phyloP scores from a whole-genome alignment of 2,888 invertebrate genomes.

The Lucinisca nassula region DNA sequence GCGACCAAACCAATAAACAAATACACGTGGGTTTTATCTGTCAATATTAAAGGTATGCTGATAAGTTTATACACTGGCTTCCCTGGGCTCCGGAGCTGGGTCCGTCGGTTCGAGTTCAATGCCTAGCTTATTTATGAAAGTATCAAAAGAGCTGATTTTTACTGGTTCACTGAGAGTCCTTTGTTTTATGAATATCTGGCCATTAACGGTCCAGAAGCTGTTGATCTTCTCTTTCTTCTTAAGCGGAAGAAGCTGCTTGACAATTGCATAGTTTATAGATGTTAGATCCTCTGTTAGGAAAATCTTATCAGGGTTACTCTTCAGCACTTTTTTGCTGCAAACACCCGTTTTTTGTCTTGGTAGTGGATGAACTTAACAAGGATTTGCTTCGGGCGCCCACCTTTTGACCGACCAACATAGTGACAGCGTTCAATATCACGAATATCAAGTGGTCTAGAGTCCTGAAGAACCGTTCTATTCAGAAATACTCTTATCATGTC shows the following conservation, averaged over 20 bases:
- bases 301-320: neutral
- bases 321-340: neutral
- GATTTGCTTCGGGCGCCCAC: neutral
- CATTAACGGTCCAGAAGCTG: neutral
- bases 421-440: constrained; percentile 1
- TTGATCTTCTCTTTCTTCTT: neutral
- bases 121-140: no score
- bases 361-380: neutral
- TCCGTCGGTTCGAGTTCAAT: no score
- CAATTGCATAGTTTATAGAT: neutral
- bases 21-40: no score
- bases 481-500: neutral
- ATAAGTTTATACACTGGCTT: no score
- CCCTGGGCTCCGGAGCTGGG: no score
- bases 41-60: no score
- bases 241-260: neutral
- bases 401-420: neutral
- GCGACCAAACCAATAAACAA: no score
- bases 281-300: neutral
- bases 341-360: neutral
- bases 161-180: no score
- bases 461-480: neutral
- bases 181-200: no score
- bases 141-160: no score
- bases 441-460: neutral